Evolutionary conservation across 1,140 invertebrate species (phyloP), one percentile per base, ranked within the genome.

Genomic region (Drosophila seguyi): DNA sequence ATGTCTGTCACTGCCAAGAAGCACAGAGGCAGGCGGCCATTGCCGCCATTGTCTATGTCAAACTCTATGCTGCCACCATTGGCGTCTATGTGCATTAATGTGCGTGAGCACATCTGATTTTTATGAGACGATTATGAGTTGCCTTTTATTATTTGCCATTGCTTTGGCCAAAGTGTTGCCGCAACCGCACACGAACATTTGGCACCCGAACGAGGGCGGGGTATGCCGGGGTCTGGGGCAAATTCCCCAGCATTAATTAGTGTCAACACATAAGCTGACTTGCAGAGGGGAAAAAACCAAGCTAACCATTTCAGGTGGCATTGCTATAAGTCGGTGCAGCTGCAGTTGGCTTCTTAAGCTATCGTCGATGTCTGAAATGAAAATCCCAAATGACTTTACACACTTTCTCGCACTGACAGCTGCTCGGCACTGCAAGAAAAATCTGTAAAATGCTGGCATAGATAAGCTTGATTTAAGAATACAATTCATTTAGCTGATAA

Each of bases 101-200:
- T 87, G 79, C 60, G 84, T 71, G 75, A 86, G 67, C 75, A 75
- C 79, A 86, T 87, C 83, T 87, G 83, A 87, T 82, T 87, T 87
- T 87, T 87, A 86, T 77, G 85, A 90, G 85, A 90, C 85, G 85
- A 90, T 90, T 90, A 90, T 90, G 85, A 80, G 62, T 85, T 90
- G 85, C 81, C 83, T 85, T 90, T 90, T 90, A 90, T 90, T 90
- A 90, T 90, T 90, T 81, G 77, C 85, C 85, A 90, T 90, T 75
- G 80, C 74, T 13, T 65, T 22, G 16, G 68, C 63, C 59, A 88
- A 88, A 87, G 83, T 88, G 79, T 79, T 86, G 69, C 61, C 62
- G 62, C 83, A 73, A 69, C 72, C 45, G 71, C 75, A 48, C 59
- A 62, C 58, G 57, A 69, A 38, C 42, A 71, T 27, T 57, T 18